Base-by-base conservation (phyloP, 2,113 vertebrate species). In the Mobula birostris region DNA sequence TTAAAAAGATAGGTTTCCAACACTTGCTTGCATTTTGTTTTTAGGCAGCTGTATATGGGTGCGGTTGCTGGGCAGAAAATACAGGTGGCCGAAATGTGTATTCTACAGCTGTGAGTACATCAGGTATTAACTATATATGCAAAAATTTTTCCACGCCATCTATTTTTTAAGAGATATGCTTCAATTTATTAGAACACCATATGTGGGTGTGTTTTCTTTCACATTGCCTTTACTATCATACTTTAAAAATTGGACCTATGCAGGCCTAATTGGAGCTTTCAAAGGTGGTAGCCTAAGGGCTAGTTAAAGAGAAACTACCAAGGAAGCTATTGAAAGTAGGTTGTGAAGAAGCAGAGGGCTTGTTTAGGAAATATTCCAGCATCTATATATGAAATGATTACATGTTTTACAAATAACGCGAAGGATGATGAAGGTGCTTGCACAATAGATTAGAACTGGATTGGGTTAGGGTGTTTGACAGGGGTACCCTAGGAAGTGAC, bases 41-140 rank as follows among this genome's bases (percentile, higher is more conserved):
- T 63, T 95, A 99, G 99, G 99, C 99, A 96, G 98, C 99, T 97
- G 98, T 99, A 96, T 99, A 99, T 96, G 99, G 99, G 96, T 99
- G 99, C 97, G 99, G 99, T 95, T 99, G 99, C 97, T 99, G 99
- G 99, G 99, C 99, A 97, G 98, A 99, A 97, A 99, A 99, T 94
- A 97, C 97, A 95, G 97, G 97, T 96, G 97, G 97, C 95, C 97
- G 97, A 95, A 98, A 98, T 94, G 97, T 98, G 96, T 99, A 99
- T 95, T 98, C 98, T 95, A 99, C 98, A 97, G 99, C 99, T 98
- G 99, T 99, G 98, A 99, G 99, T 98, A 99, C 99, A 97, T 99
- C 99, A 99, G 99, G 99, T 99, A 99, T 97, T 96, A 96, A 95
- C 95, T 97, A 95, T 95, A 96, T 96, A 97, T 40, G 68, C 36